Conservation (phyloP, 2,113 vertebrate genomes). For the Limnothrissa miodon region DNA sequence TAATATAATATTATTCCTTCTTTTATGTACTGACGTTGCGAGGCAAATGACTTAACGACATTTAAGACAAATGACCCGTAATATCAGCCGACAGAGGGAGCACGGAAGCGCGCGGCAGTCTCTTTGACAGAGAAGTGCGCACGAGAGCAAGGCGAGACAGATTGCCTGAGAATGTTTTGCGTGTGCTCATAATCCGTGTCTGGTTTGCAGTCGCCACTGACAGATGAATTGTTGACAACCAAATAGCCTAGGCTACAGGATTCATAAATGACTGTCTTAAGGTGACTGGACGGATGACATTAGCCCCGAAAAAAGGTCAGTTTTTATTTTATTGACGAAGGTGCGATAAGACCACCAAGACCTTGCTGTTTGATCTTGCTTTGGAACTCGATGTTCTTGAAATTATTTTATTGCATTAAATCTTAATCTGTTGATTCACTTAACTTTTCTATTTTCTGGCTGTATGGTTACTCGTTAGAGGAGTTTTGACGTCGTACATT, state of each 20-base stretch:
- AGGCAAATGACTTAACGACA: slow-evolving; percentile 3
- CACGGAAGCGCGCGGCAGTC: slow-evolving; percentile 43
- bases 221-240: not conserved
- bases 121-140: not conserved
- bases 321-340: too few relatives aligned
- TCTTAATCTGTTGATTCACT: not conserved
- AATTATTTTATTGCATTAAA: not conserved
- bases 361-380: not conserved
- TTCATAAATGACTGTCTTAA: not conserved
- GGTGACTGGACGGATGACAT: not conserved
- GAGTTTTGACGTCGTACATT: not conserved
- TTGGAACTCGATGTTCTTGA: not conserved
- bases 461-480: not conserved
- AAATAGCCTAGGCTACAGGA: not conserved
- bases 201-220: slow-evolving; percentile 19
- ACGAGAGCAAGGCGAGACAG: not conserved
- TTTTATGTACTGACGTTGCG: not conserved
- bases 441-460: not conserved
- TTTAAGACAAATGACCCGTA: slow-evolving; percentile 13
- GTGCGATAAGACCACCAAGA: too few relatives aligned
- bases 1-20: not conserved
- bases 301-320: not conserved
- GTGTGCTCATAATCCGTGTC: slow-evolving; percentile 12
- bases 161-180: not conserved
- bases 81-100: slow-evolving; percentile 26